Conservation (phyloP, 1,140 invertebrate genomes). For the Solen grandis region DNA sequence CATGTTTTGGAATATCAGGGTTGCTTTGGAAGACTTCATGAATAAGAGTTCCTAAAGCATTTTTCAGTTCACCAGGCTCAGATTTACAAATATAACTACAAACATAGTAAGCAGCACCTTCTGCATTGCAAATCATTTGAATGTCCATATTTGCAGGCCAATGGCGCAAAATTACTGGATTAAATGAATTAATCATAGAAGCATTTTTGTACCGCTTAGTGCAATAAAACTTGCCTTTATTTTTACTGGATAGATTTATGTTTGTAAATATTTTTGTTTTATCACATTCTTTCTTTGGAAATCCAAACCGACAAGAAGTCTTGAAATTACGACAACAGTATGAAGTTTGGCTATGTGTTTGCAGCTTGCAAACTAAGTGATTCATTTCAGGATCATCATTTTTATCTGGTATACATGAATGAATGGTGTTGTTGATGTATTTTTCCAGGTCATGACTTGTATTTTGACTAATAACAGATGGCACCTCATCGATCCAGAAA, state of each 20-base stretch:
- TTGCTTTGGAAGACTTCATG: too few species aligned
- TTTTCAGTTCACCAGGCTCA: slow-evolving; percentile 55
- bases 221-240: slow-evolving; percentile 53
- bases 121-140: slow-evolving; percentile 47
- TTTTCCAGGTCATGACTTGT: neutral
- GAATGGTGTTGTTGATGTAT: slow-evolving; percentile 48
- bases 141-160: slow-evolving; percentile 62
- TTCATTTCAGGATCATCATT: slow-evolving; percentile 35
- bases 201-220: slow-evolving; percentile 1
- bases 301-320: slow-evolving; percentile 55
- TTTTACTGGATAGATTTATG: slow-evolving; percentile 18
- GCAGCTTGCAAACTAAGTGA: slow-evolving; percentile 28
- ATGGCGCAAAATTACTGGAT: slow-evolving; percentile 39
- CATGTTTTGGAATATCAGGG: too few species aligned
- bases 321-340: slow-evolving; percentile 39
- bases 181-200: slow-evolving; percentile 51
- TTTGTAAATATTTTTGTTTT: slow-evolving; percentile 32
- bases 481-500: slow-evolving; percentile 38
- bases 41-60: too few species aligned
- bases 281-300: slow-evolving; percentile 16
- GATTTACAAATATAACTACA: slow-evolving; percentile 23
- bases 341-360: slow-evolving; percentile 46
- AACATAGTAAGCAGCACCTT: slow-evolving; percentile 52
- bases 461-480: slow-evolving; percentile 11
- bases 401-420: slow-evolving; percentile 3